phyloP scores from a whole-genome alignment of 64 coral and sea anemone genomes.

The Dendronephthya gigantea region DNA sequence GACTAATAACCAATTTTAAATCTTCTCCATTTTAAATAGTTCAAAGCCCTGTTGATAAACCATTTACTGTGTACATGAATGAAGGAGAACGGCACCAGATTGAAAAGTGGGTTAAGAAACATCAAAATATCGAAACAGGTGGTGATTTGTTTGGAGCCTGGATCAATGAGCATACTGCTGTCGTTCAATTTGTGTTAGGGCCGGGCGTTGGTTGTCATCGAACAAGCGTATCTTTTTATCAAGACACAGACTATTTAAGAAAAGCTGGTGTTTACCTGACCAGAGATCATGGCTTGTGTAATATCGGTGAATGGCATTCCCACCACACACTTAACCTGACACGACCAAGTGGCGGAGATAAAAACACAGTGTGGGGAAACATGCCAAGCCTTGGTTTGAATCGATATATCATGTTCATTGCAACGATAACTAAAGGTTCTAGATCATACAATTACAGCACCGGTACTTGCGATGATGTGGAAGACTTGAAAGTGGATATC shows the following conservation, averaged over 20 bases:
- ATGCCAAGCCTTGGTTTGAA: constrained; percentile 2
- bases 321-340: neutral
- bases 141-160: constrained; percentile 7
- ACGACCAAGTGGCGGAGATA: neutral
- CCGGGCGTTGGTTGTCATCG: neutral
- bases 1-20: too few relatives aligned
- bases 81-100: neutral
- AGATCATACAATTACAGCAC: neutral
- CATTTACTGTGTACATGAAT: neutral
- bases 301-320: neutral
- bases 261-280: neutral
- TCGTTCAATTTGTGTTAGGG: neutral
- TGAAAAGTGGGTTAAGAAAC: neutral
- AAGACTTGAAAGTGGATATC: neutral
- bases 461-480: neutral
- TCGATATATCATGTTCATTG: neutral
- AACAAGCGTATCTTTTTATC: neutral
- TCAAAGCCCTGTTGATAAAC: neutral
- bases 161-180: neutral
- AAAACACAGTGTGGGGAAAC: constrained; percentile 4
- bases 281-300: neutral
- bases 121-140: neutral
- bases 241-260: neutral
- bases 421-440: neutral
- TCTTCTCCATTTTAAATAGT: too few relatives aligned